Conservation (phyloP, 2,797 vertebrate species). For the Sparidentex hasta region DNA sequence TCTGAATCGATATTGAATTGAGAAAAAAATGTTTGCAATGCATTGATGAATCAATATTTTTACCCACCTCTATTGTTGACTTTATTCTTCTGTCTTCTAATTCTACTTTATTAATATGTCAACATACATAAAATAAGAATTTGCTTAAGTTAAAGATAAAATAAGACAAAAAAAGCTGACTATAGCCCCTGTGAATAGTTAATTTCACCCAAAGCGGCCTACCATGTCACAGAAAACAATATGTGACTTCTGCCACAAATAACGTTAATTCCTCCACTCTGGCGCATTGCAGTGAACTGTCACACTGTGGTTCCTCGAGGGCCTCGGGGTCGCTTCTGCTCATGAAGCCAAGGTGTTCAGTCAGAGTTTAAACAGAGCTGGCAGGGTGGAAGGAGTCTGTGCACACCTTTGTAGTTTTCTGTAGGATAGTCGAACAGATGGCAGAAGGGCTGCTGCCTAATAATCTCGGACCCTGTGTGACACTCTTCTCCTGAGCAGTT, state of each 20-base stretch:
- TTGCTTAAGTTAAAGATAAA: not conserved
- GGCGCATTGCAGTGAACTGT: conserved; percentile 22
- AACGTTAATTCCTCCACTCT: not conserved
- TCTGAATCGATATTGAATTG: too few species aligned
- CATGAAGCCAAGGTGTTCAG: conserved; percentile 12
- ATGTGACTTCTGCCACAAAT: not conserved
- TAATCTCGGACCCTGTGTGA: conserved; percentile 52
- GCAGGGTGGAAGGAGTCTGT: conserved; percentile 22
- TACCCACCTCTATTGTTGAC: too few species aligned
- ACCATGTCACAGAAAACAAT: not conserved
- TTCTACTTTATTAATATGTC: not conserved
- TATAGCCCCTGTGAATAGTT: not conserved
- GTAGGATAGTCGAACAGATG: conserved; percentile 59
- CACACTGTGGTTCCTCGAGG: conserved; percentile 8
- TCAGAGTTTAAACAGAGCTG: conserved; percentile 39
- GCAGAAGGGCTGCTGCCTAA: conserved; percentile 45
- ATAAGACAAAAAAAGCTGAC: not conserved
- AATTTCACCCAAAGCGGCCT: not conserved
- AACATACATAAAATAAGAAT: conserved; percentile 5
- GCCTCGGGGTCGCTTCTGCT: conserved; percentile 13
- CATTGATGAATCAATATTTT: too few species aligned
- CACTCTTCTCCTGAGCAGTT: conserved; percentile 32
- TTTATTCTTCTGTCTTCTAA: conserved; percentile 10
- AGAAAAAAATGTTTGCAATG: too few species aligned
- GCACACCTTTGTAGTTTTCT: conserved; percentile 52